These are phyloP conservation scores for Cryptosula pallasiana DNA, from an alignment of 2,888 invertebrate species.

Conservation along the genomic window DNA sequence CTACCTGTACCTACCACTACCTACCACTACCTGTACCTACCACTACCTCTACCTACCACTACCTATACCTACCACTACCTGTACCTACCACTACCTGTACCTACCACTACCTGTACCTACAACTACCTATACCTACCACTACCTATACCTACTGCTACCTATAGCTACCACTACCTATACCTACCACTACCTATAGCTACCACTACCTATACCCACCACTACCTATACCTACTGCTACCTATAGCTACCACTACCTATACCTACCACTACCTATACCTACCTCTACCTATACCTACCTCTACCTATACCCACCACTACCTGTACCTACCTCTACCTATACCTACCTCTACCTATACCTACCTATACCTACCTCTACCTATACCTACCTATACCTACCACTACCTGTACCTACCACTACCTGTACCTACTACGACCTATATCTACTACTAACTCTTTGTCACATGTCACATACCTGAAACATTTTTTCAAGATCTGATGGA, in stretches of 20 bases:
- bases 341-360: background rate
- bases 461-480: conserved; percentile 32
- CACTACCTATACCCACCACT: background rate
- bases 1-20: no score
- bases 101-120: no score
- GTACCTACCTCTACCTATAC: background rate
- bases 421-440: background rate
- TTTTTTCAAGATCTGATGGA: conserved; percentile 54
- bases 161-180: background rate
- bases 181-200: background rate
- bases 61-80: no score
- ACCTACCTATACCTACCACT: background rate
- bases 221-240: background rate
- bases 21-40: no score
- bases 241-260: background rate
- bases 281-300: background rate
- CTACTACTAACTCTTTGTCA: background rate
- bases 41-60: no score
- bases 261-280: background rate
- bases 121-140: background rate
- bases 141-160: background rate
- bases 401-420: background rate
- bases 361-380: background rate
- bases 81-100: no score
- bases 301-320: background rate